Evolutionary conservation across 2,113 vertebrate genomes (phyloP), one percentile per base, ranked within the genome.

Genomic region (Phrynosoma blainvillii): DNA sequence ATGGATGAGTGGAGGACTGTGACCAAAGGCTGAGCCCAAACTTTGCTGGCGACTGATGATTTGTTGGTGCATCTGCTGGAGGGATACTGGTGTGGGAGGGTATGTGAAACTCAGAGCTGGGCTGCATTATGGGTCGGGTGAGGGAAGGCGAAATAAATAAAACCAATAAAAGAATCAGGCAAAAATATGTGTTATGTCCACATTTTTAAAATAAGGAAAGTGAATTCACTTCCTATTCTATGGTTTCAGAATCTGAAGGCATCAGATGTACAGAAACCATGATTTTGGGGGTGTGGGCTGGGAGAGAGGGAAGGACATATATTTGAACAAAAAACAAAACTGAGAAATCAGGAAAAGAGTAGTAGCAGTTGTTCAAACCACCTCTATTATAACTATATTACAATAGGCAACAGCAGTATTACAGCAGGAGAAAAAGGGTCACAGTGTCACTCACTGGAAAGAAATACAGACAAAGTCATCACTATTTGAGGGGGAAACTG

Each of bases 1-100:
- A 95, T 99, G 98, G 93, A 99, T 97, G 93, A 99, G 98, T 0
- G 99, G 98, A 73, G 99, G 99, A 87, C 98, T 99, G 96, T 99
- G 99, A 95, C 99, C 98, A 42, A 99, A 99, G 59, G 99, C 98
- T 0, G 99, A 99, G 87, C 98, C 97, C 90, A 99, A 92, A 87
- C 97, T 98, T 82, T 98, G 98, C 42, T 99, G 98, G 9, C 98
- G 98, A 90, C 98, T 98, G 87, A 99, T 96, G 90, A 99, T 98
- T 94, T 99, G 98, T 87, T 98, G 98, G 95, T 99, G 99, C 97
- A 99, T 97, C 76, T 99, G 99, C 92, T 97, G 96, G 68, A 99
- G 96, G 71, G 99, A 98, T 89, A 99, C 98, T 0, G 98, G 98
- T 20, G 98, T 99, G 1, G 99, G 97, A 92, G 98, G 98, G 94